Base-by-base conservation (phyloP, 2,888 invertebrate species). In the Netelia virgata region DNA sequence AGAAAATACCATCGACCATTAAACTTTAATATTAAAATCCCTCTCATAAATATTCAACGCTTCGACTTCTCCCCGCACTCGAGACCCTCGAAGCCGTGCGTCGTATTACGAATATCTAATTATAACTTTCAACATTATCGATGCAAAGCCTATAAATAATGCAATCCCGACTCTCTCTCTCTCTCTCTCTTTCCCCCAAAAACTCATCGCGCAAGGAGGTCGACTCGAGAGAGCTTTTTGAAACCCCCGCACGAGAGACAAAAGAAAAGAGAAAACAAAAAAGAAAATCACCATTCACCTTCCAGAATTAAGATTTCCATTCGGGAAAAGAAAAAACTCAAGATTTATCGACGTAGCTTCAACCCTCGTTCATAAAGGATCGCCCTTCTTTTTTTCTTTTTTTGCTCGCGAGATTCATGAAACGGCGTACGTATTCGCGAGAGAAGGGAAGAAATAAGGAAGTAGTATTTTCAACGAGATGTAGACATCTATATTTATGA, bases 401-500 rank as follows among this genome's bases (percentile, higher is more conserved):
- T 28, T 28, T 28, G 5, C 5, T 28, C 28, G 28, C 28, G 28
- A 28, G 3, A 28, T 5, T 3, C 28, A 5, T 28, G 3, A 5
- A 5, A 28, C 3, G 28, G 28, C 6, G 28, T 28, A 28, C 6
- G 28, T 28, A 28, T 28, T 28, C 5, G 47, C 10, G 10, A 10
- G 11, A 47, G 47, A 47, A 14, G 14, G 47, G 3, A 14, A 47
- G 47, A 47, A 10, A 47, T 3, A 47, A 3, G 20, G 28, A 57
- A 20, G n/a, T 28, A 47, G 36, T 16, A 41, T 70, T 55, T 70
- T 70, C 57, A 16, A 59, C 20, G 59, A 59, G 41, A 20, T 57
- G 14, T 47, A 47, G 10, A 47, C 47, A 14, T 47, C 47, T 47
- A 14, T 47, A 47, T 47, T 14, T 47, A 47, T 14, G 47, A 47